Evolutionary conservation across 2,113 vertebrate genomes (phyloP).

Genomic region (Sorex fumeus): DNA sequence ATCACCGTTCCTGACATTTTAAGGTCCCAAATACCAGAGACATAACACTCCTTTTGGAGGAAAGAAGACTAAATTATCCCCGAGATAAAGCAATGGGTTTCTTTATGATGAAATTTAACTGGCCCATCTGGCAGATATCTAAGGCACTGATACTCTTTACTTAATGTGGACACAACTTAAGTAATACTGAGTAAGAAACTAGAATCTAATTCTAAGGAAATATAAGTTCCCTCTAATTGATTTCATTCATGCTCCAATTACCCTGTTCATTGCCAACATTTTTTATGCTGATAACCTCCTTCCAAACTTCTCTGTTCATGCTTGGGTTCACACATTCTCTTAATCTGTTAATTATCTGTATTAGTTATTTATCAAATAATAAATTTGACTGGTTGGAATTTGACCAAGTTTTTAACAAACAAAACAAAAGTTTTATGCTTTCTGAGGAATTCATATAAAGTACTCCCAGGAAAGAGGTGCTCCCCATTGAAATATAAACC

Average conservation of each 20-base stretch:
- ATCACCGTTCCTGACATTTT: constrained; percentile 5
- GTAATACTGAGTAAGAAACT: constrained; percentile 13
- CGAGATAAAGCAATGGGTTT: not conserved
- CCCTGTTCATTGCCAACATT: constrained; percentile 6
- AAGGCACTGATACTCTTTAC: not conserved
- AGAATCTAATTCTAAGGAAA: constrained; percentile 49
- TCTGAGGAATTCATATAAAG: constrained; percentile 32
- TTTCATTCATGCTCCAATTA: constrained; percentile 58
- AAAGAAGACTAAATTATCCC: not conserved
- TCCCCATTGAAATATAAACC: too few relatives aligned
- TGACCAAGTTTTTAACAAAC: constrained; percentile 34
- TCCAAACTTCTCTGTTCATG: constrained; percentile 60
- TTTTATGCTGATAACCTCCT: constrained; percentile 65
- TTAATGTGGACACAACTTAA: not conserved
- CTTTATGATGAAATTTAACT: not conserved
- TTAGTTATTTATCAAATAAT: constrained; percentile 78
- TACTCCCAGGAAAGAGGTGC: constrained; percentile 24
- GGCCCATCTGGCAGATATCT: not conserved
- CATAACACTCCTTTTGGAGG: not conserved
- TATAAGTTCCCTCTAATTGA: constrained; percentile 56
- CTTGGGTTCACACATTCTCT: constrained; percentile 64
- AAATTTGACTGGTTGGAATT: constrained; percentile 52
- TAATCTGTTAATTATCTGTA: constrained; percentile 79
- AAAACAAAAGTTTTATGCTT: constrained; percentile 7
- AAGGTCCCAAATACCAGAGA: constrained; percentile 1